phyloP scores from a whole-genome alignment of 2,113 vertebrate genomes.

The Montifringilla adamsi region DNA sequence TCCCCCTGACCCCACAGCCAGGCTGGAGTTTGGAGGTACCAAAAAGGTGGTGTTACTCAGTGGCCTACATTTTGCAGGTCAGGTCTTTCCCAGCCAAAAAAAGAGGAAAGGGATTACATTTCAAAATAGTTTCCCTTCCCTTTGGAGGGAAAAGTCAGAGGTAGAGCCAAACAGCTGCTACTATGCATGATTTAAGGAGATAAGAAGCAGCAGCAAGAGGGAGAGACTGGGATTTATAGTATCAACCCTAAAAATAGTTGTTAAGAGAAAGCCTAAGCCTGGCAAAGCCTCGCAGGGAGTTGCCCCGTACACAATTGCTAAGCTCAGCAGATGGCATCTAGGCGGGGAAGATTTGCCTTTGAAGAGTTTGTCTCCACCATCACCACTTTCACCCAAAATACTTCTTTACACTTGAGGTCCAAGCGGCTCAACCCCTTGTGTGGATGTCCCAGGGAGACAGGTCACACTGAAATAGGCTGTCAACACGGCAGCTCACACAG shows the following conservation, averaged over 20 bases:
- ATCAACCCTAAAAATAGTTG: conserved; percentile 51
- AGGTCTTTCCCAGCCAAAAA: conserved; percentile 35
- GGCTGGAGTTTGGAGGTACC: not conserved
- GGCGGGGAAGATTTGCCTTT: not conserved
- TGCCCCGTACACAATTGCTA: not conserved
- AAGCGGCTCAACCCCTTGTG: not conserved
- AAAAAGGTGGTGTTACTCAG: not conserved
- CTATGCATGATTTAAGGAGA: conserved; percentile 54
- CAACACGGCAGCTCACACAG: not conserved
- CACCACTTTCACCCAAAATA: not conserved
- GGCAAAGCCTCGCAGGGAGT: conserved; percentile 18
- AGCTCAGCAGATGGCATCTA: not conserved
- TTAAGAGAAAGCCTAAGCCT: conserved; percentile 34
- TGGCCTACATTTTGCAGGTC: not conserved
- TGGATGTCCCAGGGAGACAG: not conserved
- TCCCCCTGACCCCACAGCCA: not conserved
- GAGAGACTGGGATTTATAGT: conserved; percentile 34
- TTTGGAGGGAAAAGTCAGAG: conserved; percentile 35
- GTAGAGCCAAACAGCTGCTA: conserved; percentile 57
- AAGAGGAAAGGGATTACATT: conserved; percentile 44
- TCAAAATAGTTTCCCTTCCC: conserved; percentile 44
- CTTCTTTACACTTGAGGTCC: not conserved
- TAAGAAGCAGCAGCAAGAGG: conserved; percentile 32
- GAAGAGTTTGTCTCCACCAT: not conserved
- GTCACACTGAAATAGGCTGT: not conserved